Base-by-base conservation (phyloP, 2,113 vertebrate species). In the Pachyramphus minor region DNA sequence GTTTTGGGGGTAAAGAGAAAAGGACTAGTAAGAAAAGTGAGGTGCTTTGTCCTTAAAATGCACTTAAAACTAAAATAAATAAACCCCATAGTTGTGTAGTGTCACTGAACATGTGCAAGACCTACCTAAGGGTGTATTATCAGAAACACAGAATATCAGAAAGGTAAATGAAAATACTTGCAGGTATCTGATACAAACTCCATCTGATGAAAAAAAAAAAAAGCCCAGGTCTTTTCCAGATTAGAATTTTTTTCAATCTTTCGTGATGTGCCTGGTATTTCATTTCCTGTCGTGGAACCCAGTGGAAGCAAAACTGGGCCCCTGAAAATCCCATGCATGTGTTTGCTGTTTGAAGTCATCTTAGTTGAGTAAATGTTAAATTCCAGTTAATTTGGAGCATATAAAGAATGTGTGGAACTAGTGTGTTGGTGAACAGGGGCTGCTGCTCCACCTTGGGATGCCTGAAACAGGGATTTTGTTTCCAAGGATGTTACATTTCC, bases 41-140 rank as follows among this genome's bases (percentile, higher is more conserved):
- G 42, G 25, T 39, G 18, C 5, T 79, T 83, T 9, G 22, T 41
- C 44, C 52, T 74, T 82, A 41, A 63, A 74, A 60, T 59, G 42
- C 52, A 67, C 8, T 21, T 58, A 33, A 87, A 60, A 68, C 49
- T 55, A 59, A 49, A 68, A 27, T 18, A 31, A 28, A 18, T 23
- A 44, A 37, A 20, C 2, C 5, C 8, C 14, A 21, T 12, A 11
- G 14, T 27, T 6, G 0, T 19, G 3, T 41, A 37, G 16, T 55
- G 30, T 30, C 24, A 19, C 16, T 92, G 75, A 67, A 49, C 19
- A 4, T 66, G 27, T 66, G 41, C 50, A 58, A 30, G 49, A 67
- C 16, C 8, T 45, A 12, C 8, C 30, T 9, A 31, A 31, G 53
- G 42, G n/a, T 41, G 5, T 78, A 45, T n/a, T 68, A 49, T 52